Base-by-base conservation (phyloP, 2,888 invertebrate genomes). In the Eretmocerus hayati region DNA sequence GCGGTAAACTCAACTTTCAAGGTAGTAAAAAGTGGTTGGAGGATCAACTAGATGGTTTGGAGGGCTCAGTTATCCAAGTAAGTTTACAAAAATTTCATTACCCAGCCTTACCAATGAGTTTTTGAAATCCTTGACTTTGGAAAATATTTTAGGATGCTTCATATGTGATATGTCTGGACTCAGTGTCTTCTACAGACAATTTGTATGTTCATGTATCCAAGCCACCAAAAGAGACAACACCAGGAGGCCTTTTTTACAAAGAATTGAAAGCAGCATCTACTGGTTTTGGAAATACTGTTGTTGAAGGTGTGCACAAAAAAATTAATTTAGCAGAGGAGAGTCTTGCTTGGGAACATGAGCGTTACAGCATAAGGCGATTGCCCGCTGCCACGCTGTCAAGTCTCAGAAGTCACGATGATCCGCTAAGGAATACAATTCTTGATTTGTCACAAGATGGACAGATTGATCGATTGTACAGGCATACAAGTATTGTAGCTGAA, bases 21-120 rank as follows among this genome's bases (percentile, higher is more conserved):
- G 93, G 96, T 1, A 86, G 90, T 35, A 94, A 95, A 73, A 91
- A 92, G 64, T 97, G 94, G 91, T 77, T 97, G 13, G 94, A 95
- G 65, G 91, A 93, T 65, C 90, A 91, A 64, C 69, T 91, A 52
- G 96, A 97, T 66, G 83, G 81, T 0, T 71, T 80, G 15, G 86
- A 87, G 58, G 80, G 81, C 37, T 79, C 83, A 2, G 65, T 84
- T 39, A 74, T 85, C 55, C 89, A 87, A 79, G 91, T 90, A 71
- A 61, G 44, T 41, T 30, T 42, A n/a, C n/a, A n/a, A n/a, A n/a
- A n/a, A n/a, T n/a, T n/a, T n/a, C n/a, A n/a, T n/a, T n/a, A n/a
- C n/a, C n/a, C n/a, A n/a, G n/a, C n/a, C 26, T 26, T 26, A 26
- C 11, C 26, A 26, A 26, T 26, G 6, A 9, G 11, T 26, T 26